Evolutionary conservation across 2,113 vertebrate genomes (phyloP).

Genomic region (Sylvietta virens): DNA sequence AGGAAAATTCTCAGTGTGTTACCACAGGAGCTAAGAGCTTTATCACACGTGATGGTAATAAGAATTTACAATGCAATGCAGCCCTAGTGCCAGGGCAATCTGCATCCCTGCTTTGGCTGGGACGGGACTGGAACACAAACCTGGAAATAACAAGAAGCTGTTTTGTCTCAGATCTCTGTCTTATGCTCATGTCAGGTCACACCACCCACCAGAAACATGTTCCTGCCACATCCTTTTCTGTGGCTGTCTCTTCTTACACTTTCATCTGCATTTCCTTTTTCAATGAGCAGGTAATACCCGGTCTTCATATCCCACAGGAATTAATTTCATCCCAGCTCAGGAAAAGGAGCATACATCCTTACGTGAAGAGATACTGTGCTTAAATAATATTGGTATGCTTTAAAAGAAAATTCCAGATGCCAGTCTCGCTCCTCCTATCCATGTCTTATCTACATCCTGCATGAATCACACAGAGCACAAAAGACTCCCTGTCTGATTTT

Average conservation of each 20-base stretch:
- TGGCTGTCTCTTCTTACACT: not conserved
- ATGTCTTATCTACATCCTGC: not conserved
- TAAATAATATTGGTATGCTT: not conserved
- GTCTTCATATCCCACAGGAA: not conserved
- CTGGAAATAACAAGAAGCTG: not conserved
- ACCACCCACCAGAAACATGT: not conserved
- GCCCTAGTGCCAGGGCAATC: not conserved
- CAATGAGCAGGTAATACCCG: not conserved
- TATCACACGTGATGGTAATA: not conserved
- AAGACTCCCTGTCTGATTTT: conserved; percentile 1
- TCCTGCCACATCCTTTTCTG: not conserved
- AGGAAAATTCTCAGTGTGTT: not conserved
- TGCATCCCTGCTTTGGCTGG: not conserved
- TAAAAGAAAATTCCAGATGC: not conserved
- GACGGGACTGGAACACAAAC: not conserved
- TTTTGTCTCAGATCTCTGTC: not conserved
- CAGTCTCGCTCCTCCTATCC: not conserved
- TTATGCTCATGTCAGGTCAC: not conserved
- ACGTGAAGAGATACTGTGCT: not conserved
- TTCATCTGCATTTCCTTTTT: not conserved
- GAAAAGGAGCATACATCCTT: not conserved
- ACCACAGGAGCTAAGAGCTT: not conserved
- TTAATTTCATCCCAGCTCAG: not conserved
- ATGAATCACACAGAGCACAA: conserved; percentile 11
- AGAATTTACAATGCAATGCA: not conserved